phyloP scores from a whole-genome alignment of 2,888 invertebrate genomes.

The Apamea crenata region DNA sequence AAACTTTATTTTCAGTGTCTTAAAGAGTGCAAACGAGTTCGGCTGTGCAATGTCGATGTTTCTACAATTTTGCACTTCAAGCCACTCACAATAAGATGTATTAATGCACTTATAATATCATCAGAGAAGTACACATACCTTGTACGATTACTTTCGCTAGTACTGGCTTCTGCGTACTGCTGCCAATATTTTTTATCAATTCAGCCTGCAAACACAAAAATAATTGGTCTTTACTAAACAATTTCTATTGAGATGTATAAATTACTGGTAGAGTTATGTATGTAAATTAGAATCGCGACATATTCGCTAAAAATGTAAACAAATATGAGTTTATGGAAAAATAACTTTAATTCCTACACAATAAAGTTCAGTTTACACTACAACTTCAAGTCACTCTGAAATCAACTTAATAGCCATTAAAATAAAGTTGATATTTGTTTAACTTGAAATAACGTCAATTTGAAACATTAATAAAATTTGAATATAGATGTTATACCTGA shows the following conservation, averaged over 20 bases:
- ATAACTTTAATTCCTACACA: too few species aligned
- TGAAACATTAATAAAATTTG: too few species aligned
- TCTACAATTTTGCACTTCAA: not conserved
- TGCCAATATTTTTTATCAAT: constrained; percentile 72
- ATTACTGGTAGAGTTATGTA: not conserved
- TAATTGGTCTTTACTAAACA: not conserved
- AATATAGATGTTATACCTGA: constrained; percentile 74
- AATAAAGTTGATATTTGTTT: too few species aligned
- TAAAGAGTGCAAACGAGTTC: not conserved
- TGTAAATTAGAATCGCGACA: too few species aligned
- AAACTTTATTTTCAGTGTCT: not conserved
- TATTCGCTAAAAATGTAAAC: too few species aligned
- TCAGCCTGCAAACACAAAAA: constrained; percentile 75
- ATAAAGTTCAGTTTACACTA: too few species aligned
- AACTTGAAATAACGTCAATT: too few species aligned
- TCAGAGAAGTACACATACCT: constrained; percentile 70
- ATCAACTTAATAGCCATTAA: too few species aligned
- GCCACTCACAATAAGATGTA: not conserved
- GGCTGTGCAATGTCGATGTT: not conserved
- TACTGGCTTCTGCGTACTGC: constrained; percentile 74
- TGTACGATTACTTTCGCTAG: constrained; percentile 82
- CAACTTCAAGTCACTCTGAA: too few species aligned
- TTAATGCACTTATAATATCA: not conserved
- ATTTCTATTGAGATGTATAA: not conserved
- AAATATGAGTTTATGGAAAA: too few species aligned